phyloP scores from a whole-genome alignment of 2,888 invertebrate species.

The Cancer borealis region DNA sequence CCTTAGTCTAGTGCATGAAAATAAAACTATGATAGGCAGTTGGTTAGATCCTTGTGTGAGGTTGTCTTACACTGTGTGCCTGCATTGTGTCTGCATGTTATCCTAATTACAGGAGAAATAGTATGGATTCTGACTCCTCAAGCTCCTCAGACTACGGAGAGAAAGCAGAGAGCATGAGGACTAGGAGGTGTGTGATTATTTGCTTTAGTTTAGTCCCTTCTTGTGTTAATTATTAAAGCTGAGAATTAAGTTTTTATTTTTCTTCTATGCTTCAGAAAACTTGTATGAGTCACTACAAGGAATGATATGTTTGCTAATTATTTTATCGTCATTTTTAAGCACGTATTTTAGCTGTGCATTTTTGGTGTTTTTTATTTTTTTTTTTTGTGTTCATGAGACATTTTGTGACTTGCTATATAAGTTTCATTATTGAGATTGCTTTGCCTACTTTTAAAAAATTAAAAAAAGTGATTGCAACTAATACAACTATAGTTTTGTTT shows the following conservation, averaged over 20 bases:
- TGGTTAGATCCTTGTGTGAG: not conserved
- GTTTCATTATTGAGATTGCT: not conserved
- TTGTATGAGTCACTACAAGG: not conserved
- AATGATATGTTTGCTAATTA: not conserved
- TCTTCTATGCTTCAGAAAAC: not conserved
- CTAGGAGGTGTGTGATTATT: constrained; percentile 57
- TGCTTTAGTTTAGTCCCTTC: not conserved
- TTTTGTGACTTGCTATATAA: not conserved
- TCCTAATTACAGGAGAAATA: constrained; percentile 59
- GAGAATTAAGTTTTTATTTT: too few relatives aligned
- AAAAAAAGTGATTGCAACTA: not conserved
- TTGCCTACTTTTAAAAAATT: not conserved
- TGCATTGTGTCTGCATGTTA: constrained; percentile 45
- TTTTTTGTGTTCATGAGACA: not conserved
- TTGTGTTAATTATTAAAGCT: not conserved
- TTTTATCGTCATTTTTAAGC: too few relatives aligned
- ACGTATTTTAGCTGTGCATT: not conserved
- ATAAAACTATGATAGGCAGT: not conserved
- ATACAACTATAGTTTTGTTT: not conserved
- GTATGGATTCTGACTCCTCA: constrained; percentile 55
- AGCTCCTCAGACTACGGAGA: constrained; percentile 53
- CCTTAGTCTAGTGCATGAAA: not conserved
- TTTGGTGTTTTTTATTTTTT: not conserved
- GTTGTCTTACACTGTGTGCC: not conserved
- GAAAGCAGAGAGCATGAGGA: not conserved